Percentiles rank a stretch among this genome's conserved stretches.
Conservation (phyloP, 2,888 invertebrate genomes). For the Azorinus chamasolen region DNA sequence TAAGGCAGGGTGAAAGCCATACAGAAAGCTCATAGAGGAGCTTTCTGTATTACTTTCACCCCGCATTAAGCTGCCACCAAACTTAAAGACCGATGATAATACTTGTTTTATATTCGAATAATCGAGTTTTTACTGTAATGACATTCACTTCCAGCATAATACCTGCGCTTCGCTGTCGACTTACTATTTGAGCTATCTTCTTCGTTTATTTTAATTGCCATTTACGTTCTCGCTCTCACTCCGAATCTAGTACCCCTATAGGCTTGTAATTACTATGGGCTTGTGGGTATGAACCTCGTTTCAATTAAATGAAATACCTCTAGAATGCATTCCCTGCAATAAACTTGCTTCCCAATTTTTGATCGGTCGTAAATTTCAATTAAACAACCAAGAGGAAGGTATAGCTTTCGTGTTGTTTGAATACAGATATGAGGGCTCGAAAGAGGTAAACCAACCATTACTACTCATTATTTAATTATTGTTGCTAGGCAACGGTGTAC, state of each 20-base stretch:
- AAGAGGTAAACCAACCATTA: slow-evolving; percentile 54
- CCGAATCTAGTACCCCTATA: too few species aligned
- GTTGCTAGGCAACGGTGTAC: slow-evolving; percentile 57
- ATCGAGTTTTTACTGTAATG: too few species aligned
- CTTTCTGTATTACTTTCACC: too few species aligned
- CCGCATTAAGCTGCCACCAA: too few species aligned
- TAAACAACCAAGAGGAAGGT: slow-evolving; percentile 17
- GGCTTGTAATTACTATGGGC: too few species aligned
- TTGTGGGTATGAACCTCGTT: not conserved
- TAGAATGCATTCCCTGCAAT: not conserved
- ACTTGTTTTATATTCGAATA: too few species aligned
- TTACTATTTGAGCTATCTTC: not conserved
- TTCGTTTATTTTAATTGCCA: not conserved
- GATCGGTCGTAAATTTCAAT: slow-evolving; percentile 38
- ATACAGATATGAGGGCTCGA: slow-evolving; percentile 49
- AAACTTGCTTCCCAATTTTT: slow-evolving; percentile 16
- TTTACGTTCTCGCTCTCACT: too few species aligned
- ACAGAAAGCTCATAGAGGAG: too few species aligned
- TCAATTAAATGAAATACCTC: slow-evolving; percentile 10
- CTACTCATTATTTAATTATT: slow-evolving; percentile 63
- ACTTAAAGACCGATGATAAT: too few species aligned
- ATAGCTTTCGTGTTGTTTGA: slow-evolving; percentile 15
- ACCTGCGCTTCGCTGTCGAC: not conserved
- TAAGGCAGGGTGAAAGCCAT: too few species aligned
- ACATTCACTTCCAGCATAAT: not conserved